phyloP scores from a whole-genome alignment of 2,888 invertebrate species.

The Myopa testacea region DNA sequence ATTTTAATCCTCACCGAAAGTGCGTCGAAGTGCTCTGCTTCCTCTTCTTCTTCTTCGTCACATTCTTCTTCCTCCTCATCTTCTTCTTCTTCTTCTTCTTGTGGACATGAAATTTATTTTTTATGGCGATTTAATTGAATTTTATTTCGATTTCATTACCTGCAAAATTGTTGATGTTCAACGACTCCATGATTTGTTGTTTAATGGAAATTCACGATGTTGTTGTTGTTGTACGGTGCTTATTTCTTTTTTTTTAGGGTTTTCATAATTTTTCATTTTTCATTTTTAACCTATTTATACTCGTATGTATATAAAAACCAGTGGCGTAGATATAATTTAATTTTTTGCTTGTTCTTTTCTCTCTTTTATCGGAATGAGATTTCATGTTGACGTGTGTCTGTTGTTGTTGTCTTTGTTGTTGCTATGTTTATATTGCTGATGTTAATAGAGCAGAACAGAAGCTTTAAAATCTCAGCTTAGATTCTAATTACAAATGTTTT shows the following conservation, averaged over 20 bases:
- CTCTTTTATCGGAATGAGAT: constrained; percentile 14
- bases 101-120: too few relatives aligned
- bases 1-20: too few relatives aligned
- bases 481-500: neutral
- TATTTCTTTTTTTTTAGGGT: neutral
- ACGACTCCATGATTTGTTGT: too few relatives aligned
- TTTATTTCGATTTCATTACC: too few relatives aligned
- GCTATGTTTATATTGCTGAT: constrained; percentile 39
- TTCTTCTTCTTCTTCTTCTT: too few relatives aligned
- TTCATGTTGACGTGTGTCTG: neutral
- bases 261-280: constrained; percentile 22
- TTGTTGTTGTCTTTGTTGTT: constrained; percentile 33
- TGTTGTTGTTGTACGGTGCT: neutral
- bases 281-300: neutral
- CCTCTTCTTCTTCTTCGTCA: too few relatives aligned
- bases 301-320: constrained; percentile 14
- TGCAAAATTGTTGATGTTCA: too few relatives aligned
- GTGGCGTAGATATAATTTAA: constrained; percentile 44
- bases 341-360: neutral
- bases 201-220: too few relatives aligned
- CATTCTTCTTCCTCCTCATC: too few relatives aligned
- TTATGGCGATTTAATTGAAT: too few relatives aligned
- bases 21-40: too few relatives aligned
- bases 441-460: constrained; percentile 4
- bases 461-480: neutral